Base-by-base conservation (phyloP, 2,797 vertebrate species). In the Psittacula echo region DNA sequence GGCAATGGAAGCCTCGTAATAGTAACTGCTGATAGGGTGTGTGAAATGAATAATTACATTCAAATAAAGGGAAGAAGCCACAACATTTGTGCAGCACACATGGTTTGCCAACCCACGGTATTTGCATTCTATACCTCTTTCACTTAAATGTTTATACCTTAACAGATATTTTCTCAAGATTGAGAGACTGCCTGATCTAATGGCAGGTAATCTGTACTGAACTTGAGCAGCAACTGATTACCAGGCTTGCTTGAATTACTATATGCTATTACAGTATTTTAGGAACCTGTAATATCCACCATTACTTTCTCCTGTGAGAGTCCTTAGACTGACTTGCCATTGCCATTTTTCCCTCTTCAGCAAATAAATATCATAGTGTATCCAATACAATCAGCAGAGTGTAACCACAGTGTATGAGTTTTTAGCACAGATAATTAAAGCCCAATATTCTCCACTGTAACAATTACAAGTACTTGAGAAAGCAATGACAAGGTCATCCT, bases 391-490 rank as follows among this genome's bases (percentile, higher is more conserved):
- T 98, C 97, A 98, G 95, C 93, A 93, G 90, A 97, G 96, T 90
- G 95, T 95, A 98, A 94, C 95, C 96, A 79, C 94, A 94, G 89
- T 95, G 85, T 92, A 91, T 95, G 95, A 97, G 96, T 96, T 98
- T 97, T 97, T 96, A 96, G 95, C 96, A 86, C 94, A 98, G 97
- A 98, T 98, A 98, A 98, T 98, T 98, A 98, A 98, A 97, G 98
- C 97, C 97, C 94, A 95, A 72, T 97, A 97, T 98, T 98, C 96
- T 92, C 85, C 91, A 97, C 94, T 95, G 93, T 96, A 92, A 97
- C 98, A 98, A 98, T 98, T 98, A 98, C 97, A 94, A 96, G 95
- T 88, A 91, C 95, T 96, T 95, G 97, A 90, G 90, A 89, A 96
- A 96, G 94, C 96, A 96, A 94, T 96, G 96, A 97, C 97, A 97